These are phyloP conservation scores for Aphaenogaster rudis DNA, from an alignment of 1,140 invertebrate species.

Conservation along the genomic window DNA sequence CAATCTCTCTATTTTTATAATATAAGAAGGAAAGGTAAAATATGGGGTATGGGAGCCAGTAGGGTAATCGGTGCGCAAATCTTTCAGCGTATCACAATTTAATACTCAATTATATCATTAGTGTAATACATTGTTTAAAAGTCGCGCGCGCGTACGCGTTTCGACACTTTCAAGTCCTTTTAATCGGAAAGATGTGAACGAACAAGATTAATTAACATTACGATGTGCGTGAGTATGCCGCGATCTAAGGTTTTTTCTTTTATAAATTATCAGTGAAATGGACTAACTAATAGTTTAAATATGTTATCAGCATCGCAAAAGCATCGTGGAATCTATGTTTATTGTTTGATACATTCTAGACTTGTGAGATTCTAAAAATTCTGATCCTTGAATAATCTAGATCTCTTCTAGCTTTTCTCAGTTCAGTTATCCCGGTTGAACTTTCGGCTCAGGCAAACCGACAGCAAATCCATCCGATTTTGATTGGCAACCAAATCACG, in stretches of 20 bases:
- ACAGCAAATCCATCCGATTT: not conserved
- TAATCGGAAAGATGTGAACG: no score
- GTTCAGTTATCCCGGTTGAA: not conserved
- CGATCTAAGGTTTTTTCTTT: not conserved
- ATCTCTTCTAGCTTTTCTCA: not conserved
- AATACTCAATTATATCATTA: no score
- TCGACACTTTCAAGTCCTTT: no score
- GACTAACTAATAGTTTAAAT: not conserved
- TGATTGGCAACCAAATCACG: conserved; percentile 7
- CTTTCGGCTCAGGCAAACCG: not conserved
- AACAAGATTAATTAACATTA: no score
- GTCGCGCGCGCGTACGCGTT: no score
- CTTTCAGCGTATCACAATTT: no score
- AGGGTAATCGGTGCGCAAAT: no score
- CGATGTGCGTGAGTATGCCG: no score
- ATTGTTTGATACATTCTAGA: not conserved
- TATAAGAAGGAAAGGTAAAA: no score
- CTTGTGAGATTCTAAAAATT: not conserved
- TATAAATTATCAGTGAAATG: not conserved
- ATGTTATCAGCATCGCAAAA: not conserved
- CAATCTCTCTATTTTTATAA: no score
- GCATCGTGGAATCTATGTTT: not conserved
- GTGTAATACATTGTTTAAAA: no score
- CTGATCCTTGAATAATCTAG: not conserved
- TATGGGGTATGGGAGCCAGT: no score